phyloP scores from a whole-genome alignment of 2,113 vertebrate species.

The Phocoena sinus region DNA sequence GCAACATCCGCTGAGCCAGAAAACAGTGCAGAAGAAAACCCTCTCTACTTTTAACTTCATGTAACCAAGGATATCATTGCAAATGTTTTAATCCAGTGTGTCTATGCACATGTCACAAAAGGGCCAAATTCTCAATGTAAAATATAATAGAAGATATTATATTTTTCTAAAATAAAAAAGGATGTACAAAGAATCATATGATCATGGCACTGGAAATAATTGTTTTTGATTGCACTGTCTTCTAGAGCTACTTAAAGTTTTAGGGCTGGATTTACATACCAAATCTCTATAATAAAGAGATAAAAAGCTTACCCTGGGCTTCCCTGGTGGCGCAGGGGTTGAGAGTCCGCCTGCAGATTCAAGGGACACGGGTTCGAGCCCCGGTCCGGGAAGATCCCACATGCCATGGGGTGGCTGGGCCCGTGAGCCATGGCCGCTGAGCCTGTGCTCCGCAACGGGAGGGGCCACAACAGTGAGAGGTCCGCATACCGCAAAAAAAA shows the following conservation, averaged over 20 bases:
- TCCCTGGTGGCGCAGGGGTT: too few species aligned
- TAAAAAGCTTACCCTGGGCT: background rate
- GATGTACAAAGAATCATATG: background rate
- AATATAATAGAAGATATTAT: background rate
- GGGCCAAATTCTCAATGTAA: background rate
- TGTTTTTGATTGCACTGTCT: background rate
- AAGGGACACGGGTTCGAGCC: too few species aligned
- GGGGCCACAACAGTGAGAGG: too few species aligned
- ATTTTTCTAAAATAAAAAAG: slow-evolving; percentile 1
- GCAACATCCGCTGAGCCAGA: background rate
- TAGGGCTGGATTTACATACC: background rate
- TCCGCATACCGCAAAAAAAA: too few species aligned
- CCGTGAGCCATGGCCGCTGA: too few species aligned
- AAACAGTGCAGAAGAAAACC: background rate
- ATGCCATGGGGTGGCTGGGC: too few species aligned
- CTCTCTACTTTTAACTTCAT: background rate
- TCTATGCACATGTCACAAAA: background rate
- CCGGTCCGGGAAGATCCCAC: too few species aligned
- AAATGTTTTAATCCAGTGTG: background rate
- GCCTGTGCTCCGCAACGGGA: too few species aligned
- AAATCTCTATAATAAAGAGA: background rate
- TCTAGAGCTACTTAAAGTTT: background rate
- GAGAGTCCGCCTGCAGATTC: too few species aligned
- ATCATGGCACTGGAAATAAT: background rate
- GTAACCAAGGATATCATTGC: background rate